Evolutionary conservation across 2,797 vertebrate species (phyloP), one percentile per base, ranked within the genome.

Genomic region (Acanthiza pusilla): DNA sequence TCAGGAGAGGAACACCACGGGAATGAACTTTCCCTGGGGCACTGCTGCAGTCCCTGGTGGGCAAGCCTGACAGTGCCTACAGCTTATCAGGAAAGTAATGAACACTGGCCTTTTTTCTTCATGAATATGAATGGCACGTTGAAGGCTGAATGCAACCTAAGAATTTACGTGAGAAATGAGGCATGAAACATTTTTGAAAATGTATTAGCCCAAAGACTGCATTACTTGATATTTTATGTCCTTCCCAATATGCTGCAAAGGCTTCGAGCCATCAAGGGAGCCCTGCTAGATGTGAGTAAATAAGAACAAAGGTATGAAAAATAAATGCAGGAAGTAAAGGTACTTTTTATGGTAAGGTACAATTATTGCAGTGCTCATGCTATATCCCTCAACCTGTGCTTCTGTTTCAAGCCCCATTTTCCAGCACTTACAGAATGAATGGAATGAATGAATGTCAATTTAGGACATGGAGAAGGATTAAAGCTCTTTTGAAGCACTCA

Each of bases 81-180:
- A 86, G 79, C 66, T 85, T 89, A 94, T 87, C 89, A 73, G 70
- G 84, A 89, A 96, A 88, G 80, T 95, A 97, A 97, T 96, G 96
- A 97, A 95, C 83, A 40, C 32, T 91, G 91, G 87, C 68, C 38
- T 93, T 84, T 96, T 95, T 93, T 58, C 84, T 94, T 96, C 96
- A 97, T 97, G 97, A 97, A 98, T 98, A 97, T 97, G 97, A 97
- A 98, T 97, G 97, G 89, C 22, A 43, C 36, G 93, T 95, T 87
- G 96, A 97, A 97, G 96, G 96, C 96, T 97, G 95, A 97, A 97
- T 93, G 94, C 97, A 97, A 96, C 97, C 96, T 95, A 96, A 96
- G 96, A 97, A 97, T 97, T 98, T 98, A 97, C 1, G 89, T 97
- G 97, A 97, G 96, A 97, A 98, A 98, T 97, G 97, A 97, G 93